phyloP scores from a whole-genome alignment of 2,888 invertebrate genomes.

The Acrocyrtus sp. region DNA sequence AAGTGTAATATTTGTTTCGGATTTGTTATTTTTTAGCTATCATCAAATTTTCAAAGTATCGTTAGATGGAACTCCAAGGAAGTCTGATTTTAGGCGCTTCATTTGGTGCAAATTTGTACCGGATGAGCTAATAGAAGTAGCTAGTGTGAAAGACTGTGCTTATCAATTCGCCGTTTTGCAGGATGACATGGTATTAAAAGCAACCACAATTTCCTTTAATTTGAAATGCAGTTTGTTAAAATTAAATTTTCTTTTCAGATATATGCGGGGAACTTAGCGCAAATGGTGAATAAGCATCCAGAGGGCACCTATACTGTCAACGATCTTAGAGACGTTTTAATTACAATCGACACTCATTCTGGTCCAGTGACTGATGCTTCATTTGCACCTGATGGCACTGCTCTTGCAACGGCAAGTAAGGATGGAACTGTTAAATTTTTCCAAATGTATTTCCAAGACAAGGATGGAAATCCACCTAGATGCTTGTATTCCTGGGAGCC shows the following conservation, averaged over 20 bases:
- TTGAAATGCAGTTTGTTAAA: slow-evolving; percentile 48
- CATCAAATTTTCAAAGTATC: slow-evolving; percentile 73
- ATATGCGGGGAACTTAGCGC: slow-evolving; percentile 71
- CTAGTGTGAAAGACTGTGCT: slow-evolving; percentile 74
- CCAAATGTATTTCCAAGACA: slow-evolving; percentile 66
- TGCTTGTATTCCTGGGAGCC: slow-evolving; percentile 95
- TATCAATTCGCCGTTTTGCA: slow-evolving; percentile 84
- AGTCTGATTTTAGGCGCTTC: slow-evolving; percentile 72
- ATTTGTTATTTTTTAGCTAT: slow-evolving; percentile 67
- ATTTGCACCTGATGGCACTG: slow-evolving; percentile 94
- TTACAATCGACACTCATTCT: slow-evolving; percentile 72
- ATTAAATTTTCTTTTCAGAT: slow-evolving; percentile 65
- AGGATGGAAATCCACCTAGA: slow-evolving; percentile 70
- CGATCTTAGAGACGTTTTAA: slow-evolving; percentile 68
- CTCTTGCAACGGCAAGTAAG: slow-evolving; percentile 87
- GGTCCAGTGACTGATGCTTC: slow-evolving; percentile 83
- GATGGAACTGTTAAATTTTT: slow-evolving; percentile 95
- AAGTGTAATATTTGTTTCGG: neutral
- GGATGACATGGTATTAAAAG: slow-evolving; percentile 72
- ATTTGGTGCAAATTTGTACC: slow-evolving; percentile 96
- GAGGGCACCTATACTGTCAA: slow-evolving; percentile 66
- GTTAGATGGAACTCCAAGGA: slow-evolving; percentile 66
- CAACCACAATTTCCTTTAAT: slow-evolving; percentile 65
- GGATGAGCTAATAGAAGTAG: slow-evolving; percentile 68
- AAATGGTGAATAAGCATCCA: slow-evolving; percentile 68